Conservation (phyloP, 2,888 invertebrate species). For the Parnassius apollo region DNA sequence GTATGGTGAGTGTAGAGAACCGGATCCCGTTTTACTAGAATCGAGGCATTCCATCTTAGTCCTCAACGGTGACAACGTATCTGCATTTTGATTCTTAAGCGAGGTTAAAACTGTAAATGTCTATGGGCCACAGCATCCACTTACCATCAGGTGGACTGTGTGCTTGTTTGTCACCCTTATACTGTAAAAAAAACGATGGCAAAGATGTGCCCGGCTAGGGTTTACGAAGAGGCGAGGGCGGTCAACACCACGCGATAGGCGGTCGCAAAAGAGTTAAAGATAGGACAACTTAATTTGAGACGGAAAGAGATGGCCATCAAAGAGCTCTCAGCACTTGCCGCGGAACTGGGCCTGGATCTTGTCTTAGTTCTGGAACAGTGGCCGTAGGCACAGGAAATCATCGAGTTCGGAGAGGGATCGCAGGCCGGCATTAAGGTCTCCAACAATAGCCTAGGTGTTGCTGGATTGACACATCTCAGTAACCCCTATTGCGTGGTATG, state of each 20-base stretch:
- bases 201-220: constrained; percentile 29
- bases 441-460: neutral
- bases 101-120: too few relatives aligned
- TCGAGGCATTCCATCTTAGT: too few relatives aligned
- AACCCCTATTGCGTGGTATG: constrained; percentile 26
- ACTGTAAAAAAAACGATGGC: constrained; percentile 17
- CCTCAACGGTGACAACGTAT: too few relatives aligned
- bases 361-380: constrained; percentile 38
- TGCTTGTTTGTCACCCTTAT: too few relatives aligned
- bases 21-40: neutral
- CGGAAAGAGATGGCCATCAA: constrained; percentile 30
- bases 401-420: constrained; percentile 4
- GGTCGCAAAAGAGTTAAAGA: neutral
- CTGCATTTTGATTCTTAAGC: too few relatives aligned
- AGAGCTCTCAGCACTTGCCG: constrained; percentile 32
- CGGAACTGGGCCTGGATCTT: constrained; percentile 28
- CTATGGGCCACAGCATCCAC: too few relatives aligned
- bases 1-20: constrained; percentile 28
- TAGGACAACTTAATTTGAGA: constrained; percentile 35
- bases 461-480: constrained; percentile 29
- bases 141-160: too few relatives aligned
- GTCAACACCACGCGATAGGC: constrained; percentile 20
- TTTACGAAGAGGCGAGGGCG: constrained; percentile 25
- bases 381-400: neutral
- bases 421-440: neutral